Conservation (phyloP, 2,113 vertebrate genomes). For the Oryzias javanicus region DNA sequence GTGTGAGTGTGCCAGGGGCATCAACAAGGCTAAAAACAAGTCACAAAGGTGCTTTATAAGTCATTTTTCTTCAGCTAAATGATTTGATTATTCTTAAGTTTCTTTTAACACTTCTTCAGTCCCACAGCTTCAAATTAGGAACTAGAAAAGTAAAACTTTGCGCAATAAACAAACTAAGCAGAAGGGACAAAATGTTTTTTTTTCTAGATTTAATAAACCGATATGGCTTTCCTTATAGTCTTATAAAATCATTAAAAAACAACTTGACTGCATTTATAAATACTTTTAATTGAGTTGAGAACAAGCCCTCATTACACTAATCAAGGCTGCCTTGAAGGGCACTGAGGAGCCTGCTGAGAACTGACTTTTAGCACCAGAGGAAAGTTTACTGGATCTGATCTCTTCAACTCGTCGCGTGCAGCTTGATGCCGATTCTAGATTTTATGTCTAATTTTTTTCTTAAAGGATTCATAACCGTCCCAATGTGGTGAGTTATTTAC, state of each 20-base stretch:
- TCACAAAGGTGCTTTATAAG: too few relatives aligned
- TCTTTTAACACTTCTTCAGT: background rate
- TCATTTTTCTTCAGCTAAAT: too few relatives aligned
- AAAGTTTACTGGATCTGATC: background rate
- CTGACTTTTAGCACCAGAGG: constrained; percentile 4
- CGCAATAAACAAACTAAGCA: constrained; percentile 7
- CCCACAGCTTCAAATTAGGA: background rate
- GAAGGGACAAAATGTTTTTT: background rate
- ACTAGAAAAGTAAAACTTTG: background rate
- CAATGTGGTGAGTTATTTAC: background rate
- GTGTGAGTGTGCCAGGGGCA: background rate
- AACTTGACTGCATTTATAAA: background rate
- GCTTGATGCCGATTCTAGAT: too few relatives aligned
- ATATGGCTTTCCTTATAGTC: background rate
- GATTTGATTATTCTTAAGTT: constrained; percentile 7
- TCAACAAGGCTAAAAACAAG: background rate
- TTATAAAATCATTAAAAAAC: background rate
- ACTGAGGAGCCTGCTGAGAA: background rate
- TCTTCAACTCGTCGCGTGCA: too few relatives aligned
- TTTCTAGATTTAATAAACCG: background rate
- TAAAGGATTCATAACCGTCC: background rate
- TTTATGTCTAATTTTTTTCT: too few relatives aligned
- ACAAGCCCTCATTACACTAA: background rate
- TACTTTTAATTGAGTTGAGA: constrained; percentile 1
- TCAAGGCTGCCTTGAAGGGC: background rate